Base-by-base conservation (phyloP, 2,888 invertebrate genomes). In the Drosophila yooni region DNA sequence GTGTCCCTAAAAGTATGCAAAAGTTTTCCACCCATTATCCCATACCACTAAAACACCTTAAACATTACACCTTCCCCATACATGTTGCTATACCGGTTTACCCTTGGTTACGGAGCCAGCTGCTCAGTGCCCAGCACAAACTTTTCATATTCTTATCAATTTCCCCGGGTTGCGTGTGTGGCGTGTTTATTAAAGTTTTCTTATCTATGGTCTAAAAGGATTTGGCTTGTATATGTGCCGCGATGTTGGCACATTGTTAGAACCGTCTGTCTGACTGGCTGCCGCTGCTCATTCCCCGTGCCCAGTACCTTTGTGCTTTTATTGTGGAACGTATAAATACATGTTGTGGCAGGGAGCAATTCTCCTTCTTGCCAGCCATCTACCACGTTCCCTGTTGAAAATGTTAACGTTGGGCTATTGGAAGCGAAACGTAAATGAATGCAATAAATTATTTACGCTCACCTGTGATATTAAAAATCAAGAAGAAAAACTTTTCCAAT, bases 381-480 rank as follows among this genome's bases (percentile, higher is more conserved):
- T 15, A 15, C 48, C 53, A 62, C 60, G 56, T 38, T 70, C 73
- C 58, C 52, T 76, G 67, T 72, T 78, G 70, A 71, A 76, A 80
- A 77, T 82, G 76, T 85, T 82, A 79, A 79, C 79, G 83, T 83
- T 77, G 79, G 77, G 83, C 90, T 90, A 91, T 90, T 87, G 82
- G 83, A 82, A 79, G 88, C 77, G 91, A 88, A 91, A 82, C 90
- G 84, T 89, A 91, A 90, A 89, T 89, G 90, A 90, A 90, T 88
- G 91, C 88, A 82, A 91, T 91, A 91, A 91, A 91, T 91, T 90
- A 91, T 90, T 85, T 88, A 90, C 89, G 83, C 79, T 89, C 85
- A 83, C 83, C 91, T 91, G 90, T 81, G 85, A 91, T 91, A 91
- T 91, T 91, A 91, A 91, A 91, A 91, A 91, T 91, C 91, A 86